Evolutionary conservation across 2,888 invertebrate species (phyloP), one percentile per base, ranked within the genome.

Genomic region (Boloria euphrosyne): DNA sequence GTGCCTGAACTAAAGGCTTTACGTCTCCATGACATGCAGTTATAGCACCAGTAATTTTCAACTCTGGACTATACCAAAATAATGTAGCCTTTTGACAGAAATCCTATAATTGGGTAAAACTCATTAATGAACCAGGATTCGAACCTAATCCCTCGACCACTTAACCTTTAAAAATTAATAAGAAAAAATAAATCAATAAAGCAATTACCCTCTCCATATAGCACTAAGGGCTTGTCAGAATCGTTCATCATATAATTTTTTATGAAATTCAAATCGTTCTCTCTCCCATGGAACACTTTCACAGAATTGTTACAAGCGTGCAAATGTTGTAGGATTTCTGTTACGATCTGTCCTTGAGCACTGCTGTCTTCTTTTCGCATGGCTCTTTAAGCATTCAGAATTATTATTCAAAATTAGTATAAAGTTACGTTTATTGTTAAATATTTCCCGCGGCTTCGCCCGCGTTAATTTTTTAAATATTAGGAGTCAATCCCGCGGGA

Each of bases 321-420:
- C 60, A 98, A 94, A 92, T 99, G 98, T 84, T 99, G 98, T 60
- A 98, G 92, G 69, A 98, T 97, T 87, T 98, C 98, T 0, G 98
- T 98, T 66, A 98, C 97, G 75, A 98, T 98, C 85, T 97, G 97
- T 13, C 98, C 98, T 81, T 97, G 97, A 13, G 98, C 96, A 72
- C 98, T 97, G 72, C 97, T 97, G 88, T 98, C 98, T 87, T 98
- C 98, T 86, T 98, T 98, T 62, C 97, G 94, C 98, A 98, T 98
- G 0, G 98, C 98, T 75, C 94, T 91, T 74, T n/a, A 72, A 73
- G 2, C 18, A 22, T 57, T 4, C 14, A 14, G 22, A 22, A 18
- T 50, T 22, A 18, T 50, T 22, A 50, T 13, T 18, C 10, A 18
- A 16, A 38, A 53, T 38, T 53, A 16, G 2, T 53, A 44, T 5